phyloP scores from a whole-genome alignment of 2,797 vertebrate genomes.

The Rhinophrynus dorsalis region DNA sequence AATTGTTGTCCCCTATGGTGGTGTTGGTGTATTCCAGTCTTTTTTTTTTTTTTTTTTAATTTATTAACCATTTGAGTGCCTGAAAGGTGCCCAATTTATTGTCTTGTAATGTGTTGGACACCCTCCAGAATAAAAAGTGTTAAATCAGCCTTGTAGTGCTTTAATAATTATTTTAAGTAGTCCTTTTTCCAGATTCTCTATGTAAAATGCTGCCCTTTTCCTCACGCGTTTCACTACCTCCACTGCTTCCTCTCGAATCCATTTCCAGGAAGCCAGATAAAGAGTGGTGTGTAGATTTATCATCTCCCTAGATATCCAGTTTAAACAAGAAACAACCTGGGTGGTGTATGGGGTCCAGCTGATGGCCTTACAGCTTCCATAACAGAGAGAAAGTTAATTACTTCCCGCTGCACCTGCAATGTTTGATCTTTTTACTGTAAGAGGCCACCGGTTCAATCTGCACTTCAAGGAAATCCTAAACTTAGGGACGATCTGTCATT shows the following conservation, averaged over 20 bases:
- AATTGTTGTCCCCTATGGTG: no score
- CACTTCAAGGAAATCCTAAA: constrained; percentile 41
- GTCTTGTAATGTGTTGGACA: no score
- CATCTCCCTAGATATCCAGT: neutral
- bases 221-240: no score
- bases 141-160: no score
- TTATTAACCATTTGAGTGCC: no score
- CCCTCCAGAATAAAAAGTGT: no score
- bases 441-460: constrained; percentile 13
- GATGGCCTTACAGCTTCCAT: neutral
- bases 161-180: no score
- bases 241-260: neutral
- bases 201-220: no score
- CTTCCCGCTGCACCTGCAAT: constrained; percentile 33
- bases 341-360: constrained; percentile 1
- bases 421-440: neutral
- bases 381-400: neutral
- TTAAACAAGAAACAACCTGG: neutral
- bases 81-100: no score
- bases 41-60: no score
- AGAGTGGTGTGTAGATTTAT: neutral
- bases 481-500: constrained; percentile 32
- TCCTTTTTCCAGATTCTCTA: no score
- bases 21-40: no score
- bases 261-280: neutral